These are phyloP conservation scores for Danionella dracula DNA, from an alignment of 2,797 vertebrate species.

Conservation along the genomic window DNA sequence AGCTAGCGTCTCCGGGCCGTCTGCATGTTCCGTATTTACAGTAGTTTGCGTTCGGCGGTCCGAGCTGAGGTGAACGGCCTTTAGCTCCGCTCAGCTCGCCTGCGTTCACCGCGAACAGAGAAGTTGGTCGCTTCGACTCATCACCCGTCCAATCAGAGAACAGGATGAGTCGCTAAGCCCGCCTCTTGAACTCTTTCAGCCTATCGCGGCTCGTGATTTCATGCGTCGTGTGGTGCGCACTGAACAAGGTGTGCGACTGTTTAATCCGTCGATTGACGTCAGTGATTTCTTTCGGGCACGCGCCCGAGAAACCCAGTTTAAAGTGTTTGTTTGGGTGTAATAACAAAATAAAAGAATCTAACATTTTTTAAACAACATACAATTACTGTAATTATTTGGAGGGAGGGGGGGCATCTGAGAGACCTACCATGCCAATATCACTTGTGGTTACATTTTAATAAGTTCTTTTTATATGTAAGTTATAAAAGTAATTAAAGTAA, in stretches of 20 bases:
- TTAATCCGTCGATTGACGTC: conserved; percentile 50
- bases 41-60: neutral
- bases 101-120: neutral
- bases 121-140: neutral
- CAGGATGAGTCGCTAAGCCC: neutral
- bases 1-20: neutral
- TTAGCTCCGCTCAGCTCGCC: neutral
- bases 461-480: too few species aligned
- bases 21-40: neutral
- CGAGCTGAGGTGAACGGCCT: neutral
- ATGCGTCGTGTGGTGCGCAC: neutral
- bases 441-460: too few species aligned
- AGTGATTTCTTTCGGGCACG: conserved; percentile 21
- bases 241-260: neutral
- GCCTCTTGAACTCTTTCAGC: neutral
- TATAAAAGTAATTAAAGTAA: too few species aligned
- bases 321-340: too few species aligned
- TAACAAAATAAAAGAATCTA: too few species aligned
- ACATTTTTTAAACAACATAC: too few species aligned
- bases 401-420: too few species aligned
- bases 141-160: conserved; percentile 18
- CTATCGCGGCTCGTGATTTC: conserved; percentile 5
- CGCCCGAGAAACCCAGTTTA: neutral
- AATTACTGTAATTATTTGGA: too few species aligned
- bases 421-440: too few species aligned